Conservation (phyloP, 2,113 vertebrate species). For the Parotia lawesii region DNA sequence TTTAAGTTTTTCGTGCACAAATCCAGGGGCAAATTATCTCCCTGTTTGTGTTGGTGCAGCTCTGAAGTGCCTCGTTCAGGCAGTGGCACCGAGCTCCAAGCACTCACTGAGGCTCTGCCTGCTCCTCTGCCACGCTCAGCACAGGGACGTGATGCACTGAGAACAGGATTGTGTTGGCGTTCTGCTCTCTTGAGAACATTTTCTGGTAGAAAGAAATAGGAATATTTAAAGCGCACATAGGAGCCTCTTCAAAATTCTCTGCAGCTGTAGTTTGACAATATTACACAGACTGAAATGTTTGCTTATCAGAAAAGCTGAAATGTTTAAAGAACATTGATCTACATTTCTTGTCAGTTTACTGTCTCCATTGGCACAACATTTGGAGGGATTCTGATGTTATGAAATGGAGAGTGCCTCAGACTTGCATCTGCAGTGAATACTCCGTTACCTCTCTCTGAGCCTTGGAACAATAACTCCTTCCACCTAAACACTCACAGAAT, state of each 20-base stretch:
- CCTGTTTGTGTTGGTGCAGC: background rate
- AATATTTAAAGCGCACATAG: conserved; percentile 59
- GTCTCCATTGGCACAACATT: conserved; percentile 68
- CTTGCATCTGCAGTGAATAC: conserved; percentile 51
- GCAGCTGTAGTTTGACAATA: conserved; percentile 70
- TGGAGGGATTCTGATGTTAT: conserved; percentile 66
- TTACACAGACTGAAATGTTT: conserved; percentile 69
- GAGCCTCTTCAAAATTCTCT: conserved; percentile 66
- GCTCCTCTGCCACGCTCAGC: background rate
- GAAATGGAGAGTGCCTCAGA: conserved; percentile 52
- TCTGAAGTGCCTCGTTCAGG: background rate
- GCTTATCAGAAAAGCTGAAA: conserved; percentile 67
- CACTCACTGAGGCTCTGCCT: background rate
- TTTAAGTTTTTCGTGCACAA: background rate
- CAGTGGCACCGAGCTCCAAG: background rate
- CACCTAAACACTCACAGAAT: conserved; percentile 68
- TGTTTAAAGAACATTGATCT: conserved; percentile 71
- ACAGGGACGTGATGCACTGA: background rate
- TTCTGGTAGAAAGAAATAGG: conserved; percentile 38
- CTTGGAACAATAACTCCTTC: conserved; percentile 65
- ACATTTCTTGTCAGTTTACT: conserved; percentile 71
- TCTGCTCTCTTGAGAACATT: conserved; percentile 61
- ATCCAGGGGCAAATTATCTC: background rate
- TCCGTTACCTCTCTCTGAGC: conserved; percentile 47
- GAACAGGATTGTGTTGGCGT: conserved; percentile 38